These are phyloP conservation scores for Melanostoma mellinum DNA, from an alignment of 2,888 invertebrate genomes.

Conservation along the genomic window DNA sequence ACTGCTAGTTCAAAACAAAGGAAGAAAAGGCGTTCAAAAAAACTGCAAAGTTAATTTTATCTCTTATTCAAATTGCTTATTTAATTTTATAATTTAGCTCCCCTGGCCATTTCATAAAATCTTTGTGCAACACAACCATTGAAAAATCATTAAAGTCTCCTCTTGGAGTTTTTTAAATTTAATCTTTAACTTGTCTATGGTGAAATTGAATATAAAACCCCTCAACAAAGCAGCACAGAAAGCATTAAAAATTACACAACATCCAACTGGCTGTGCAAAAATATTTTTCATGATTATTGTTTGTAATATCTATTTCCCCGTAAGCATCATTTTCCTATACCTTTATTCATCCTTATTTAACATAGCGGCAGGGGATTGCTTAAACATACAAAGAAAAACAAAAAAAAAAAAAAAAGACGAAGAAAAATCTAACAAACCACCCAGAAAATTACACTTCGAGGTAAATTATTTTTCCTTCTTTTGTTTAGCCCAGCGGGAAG, in stretches of 20 bases:
- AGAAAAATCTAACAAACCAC: constrained; percentile 56
- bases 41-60: no score
- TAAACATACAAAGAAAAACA: not conserved
- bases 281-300: constrained; percentile 74
- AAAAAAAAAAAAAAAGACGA: constrained; percentile 4
- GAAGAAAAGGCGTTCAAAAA: no score
- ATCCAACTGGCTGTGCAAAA: constrained; percentile 35
- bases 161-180: not conserved
- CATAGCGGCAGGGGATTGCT: constrained; percentile 21
- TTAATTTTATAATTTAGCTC: no score
- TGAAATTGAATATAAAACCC: constrained; percentile 75
- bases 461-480: constrained; percentile 8
- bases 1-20: no score
- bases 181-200: constrained; percentile 51
- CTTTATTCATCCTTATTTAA: constrained; percentile 55
- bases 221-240: constrained; percentile 55
- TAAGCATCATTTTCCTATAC: constrained; percentile 62
- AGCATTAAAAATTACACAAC: constrained; percentile 19
- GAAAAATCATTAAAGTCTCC: constrained; percentile 40
- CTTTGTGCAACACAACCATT: constrained; percentile 45
- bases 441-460: constrained; percentile 68
- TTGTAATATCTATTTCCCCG: constrained; percentile 70
- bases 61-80: no score
- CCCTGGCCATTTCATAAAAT: not conserved
- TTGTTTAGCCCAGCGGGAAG: constrained; percentile 2